These are phyloP conservation scores for Umimayanthus kanabou DNA, from an alignment of 92 coral and sea anemone species.

Conservation along the genomic window DNA sequence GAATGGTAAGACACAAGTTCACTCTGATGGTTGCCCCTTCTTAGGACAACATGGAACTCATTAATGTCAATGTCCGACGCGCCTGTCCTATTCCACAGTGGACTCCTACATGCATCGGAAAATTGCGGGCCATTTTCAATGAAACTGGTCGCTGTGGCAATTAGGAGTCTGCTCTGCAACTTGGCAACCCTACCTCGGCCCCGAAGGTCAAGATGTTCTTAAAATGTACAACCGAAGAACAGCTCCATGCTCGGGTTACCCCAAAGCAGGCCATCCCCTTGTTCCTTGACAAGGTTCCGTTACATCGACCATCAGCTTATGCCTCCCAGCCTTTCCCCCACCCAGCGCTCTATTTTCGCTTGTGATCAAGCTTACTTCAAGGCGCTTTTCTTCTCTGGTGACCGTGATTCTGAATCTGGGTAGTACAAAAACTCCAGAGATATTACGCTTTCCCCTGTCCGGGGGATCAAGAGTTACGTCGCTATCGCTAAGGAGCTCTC, in stretches of 20 bases:
- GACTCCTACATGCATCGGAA: constrained; percentile 62
- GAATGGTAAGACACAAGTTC: constrained; percentile 40
- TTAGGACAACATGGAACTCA: constrained; percentile 31
- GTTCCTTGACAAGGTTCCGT: constrained; percentile 54
- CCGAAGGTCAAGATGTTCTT: constrained; percentile 51
- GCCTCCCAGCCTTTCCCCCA: constrained; percentile 39
- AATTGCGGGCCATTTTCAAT: constrained; percentile 58
- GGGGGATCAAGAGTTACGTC: constrained; percentile 60
- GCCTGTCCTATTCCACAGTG: constrained; percentile 50
- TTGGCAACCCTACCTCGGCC: constrained; percentile 66
- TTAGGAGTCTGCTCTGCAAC: constrained; percentile 44
- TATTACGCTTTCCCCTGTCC: constrained; percentile 61
- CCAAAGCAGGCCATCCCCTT: constrained; percentile 64
- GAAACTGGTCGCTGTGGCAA: constrained; percentile 56
- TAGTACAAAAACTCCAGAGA: constrained; percentile 50
- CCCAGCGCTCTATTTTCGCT: constrained; percentile 52
- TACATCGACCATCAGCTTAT: constrained; percentile 36
- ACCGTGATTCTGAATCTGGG: constrained; percentile 60
- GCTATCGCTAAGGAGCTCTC: constrained; percentile 57
- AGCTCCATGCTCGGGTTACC: constrained; percentile 51
- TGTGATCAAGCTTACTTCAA: constrained; percentile 67
- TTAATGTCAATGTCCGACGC: constrained; percentile 51
- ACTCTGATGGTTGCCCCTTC: constrained; percentile 30
- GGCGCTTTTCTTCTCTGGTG: constrained; percentile 63
- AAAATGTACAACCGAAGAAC: constrained; percentile 48